Conservation (phyloP, 2,113 vertebrate species). For the Lycocorax pyrrhopterus region DNA sequence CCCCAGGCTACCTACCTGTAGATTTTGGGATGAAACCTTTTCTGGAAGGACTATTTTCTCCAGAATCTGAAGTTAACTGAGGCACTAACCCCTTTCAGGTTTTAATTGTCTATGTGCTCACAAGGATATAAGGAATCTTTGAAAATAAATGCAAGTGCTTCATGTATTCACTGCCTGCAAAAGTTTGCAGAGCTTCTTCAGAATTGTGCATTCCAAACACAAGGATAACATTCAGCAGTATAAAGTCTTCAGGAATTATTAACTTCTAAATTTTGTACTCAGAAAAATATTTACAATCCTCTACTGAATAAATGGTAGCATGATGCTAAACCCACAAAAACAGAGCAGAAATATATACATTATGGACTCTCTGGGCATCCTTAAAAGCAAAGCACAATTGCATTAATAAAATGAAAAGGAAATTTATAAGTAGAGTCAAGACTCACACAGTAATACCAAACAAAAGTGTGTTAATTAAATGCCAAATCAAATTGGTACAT, state of each 20-base stretch:
- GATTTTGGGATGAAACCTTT: neutral
- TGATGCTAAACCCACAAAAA: neutral
- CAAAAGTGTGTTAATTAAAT: slow-evolving; percentile 58
- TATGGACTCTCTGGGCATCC: neutral
- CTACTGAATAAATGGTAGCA: neutral
- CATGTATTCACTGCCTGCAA: neutral
- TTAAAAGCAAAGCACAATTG: neutral
- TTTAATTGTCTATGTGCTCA: neutral
- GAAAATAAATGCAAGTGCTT: neutral
- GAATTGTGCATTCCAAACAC: neutral
- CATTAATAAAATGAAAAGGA: neutral
- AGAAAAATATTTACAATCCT: neutral
- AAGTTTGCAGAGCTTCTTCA: neutral
- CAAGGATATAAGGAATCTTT: neutral
- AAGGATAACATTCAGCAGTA: neutral
- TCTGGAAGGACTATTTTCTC: neutral
- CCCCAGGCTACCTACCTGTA: slow-evolving; percentile 20
- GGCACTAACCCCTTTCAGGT: neutral
- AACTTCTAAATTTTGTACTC: neutral
- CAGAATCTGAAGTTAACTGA: neutral
- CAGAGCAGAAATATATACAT: neutral
- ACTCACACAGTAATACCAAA: slow-evolving; percentile 14
- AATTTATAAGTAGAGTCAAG: slow-evolving; percentile 18
- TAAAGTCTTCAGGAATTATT: neutral
- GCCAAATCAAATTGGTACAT: slow-evolving; percentile 10